Base-by-base conservation (phyloP, 2,888 invertebrate species). In the Drosophila formosana region DNA sequence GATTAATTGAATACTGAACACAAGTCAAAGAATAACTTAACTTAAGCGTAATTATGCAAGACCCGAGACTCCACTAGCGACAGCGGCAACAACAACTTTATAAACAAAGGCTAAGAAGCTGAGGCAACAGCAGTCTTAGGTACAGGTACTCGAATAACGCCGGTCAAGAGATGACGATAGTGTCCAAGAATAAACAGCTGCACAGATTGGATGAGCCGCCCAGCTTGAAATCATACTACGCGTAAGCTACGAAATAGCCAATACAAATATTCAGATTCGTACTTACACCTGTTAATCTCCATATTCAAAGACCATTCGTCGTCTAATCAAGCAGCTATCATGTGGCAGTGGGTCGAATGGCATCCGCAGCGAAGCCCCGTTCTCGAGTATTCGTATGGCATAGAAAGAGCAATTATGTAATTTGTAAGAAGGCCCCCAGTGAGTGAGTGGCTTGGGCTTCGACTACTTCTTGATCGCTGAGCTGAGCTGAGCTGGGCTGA, bases 351-450 rank as follows among this genome's bases (percentile, higher is more conserved):
- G 18, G 26, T 49, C 37, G 18, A 11, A 0, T 50, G 50, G 23
- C 25, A 39, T 28, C 30, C 28, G 28, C 30, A 28, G 28, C 1
- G 18, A 47, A 18, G 34, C 4, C 18, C 25, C 23, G 49, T 18
- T 18, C 30, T 55, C n/a, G n/a, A 26, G 23, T 45, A 56, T 56
- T 34, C n/a, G 18, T 18, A 37, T 56, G 34, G 55, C 39, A 28
- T 25, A 52, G 49, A 62, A 69, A 58, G 47, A 70, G 51, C 60
- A 74, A 73, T 80, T 80, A 76, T 70, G 52, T 78, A 71, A 75
- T 72, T 71, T 67, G 45, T 41, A 41, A 41, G 52, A 53, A 61
- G 58, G 30, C 30, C 52, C 66, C 34, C 50, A 18, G 18, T 67
- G 37, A 47, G 39, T 32, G 51, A 66, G 62, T 51, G 49, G 39